These are phyloP conservation scores for Spialia ferax DNA, from an alignment of 2,888 invertebrate species.

Conservation along the genomic window DNA sequence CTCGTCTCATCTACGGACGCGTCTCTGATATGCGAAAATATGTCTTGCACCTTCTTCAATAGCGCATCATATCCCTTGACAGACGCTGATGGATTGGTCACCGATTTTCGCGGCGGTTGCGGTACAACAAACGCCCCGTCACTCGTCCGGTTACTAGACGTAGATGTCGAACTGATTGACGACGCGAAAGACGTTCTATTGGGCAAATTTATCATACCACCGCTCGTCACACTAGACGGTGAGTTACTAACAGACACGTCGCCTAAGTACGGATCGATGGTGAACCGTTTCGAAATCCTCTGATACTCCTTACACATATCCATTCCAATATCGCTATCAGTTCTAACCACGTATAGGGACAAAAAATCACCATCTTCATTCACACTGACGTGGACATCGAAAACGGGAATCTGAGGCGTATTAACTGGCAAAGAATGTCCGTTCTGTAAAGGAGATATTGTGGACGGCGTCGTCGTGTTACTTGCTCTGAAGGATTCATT, in stretches of 20 bases:
- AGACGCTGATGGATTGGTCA: conserved; percentile 69
- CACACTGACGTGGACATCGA: conserved; percentile 76
- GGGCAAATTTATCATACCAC: conserved; percentile 74
- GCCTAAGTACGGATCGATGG: conserved; percentile 77
- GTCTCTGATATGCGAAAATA: conserved; percentile 75
- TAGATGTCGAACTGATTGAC: conserved; percentile 74
- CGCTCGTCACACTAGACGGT: conserved; percentile 81
- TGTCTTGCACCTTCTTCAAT: conserved; percentile 76
- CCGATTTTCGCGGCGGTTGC: conserved; percentile 77
- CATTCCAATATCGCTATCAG: conserved; percentile 77
- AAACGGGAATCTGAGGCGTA: conserved; percentile 75
- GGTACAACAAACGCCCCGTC: conserved; percentile 82
- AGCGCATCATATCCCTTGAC: conserved; percentile 79
- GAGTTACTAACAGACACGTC: conserved; percentile 78
- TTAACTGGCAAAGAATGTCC: conserved; percentile 74
- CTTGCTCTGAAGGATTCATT: conserved; percentile 74
- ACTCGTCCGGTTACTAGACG: conserved; percentile 75
- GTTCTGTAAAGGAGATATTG: conserved; percentile 80
- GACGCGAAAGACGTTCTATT: conserved; percentile 79
- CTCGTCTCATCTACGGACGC: conserved; percentile 64
- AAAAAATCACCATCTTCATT: conserved; percentile 81
- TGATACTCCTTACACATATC: conserved; percentile 82
- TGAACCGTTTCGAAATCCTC: conserved; percentile 78
- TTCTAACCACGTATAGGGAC: conserved; percentile 76
- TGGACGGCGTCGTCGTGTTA: conserved; percentile 79